A percentile compares a stretch with the other conserved stretches of the same genome.
Conservation (phyloP, 2,113 vertebrate species). For the Pandion haliaetus region DNA sequence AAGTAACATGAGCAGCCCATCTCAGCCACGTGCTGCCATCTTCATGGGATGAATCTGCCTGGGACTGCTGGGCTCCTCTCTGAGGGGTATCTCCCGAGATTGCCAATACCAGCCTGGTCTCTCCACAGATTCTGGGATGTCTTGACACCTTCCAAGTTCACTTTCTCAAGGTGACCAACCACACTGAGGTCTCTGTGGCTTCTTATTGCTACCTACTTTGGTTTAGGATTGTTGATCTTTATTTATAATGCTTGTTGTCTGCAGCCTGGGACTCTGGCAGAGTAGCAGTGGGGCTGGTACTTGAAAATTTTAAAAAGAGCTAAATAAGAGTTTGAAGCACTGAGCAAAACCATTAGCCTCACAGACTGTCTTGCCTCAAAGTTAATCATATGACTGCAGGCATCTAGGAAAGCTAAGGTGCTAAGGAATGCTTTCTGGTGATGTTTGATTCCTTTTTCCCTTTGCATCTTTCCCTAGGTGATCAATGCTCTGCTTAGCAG, state of each 20-base stretch:
- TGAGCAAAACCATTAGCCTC: background rate
- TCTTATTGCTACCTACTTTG: background rate
- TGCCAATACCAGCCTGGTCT: too few relatives aligned
- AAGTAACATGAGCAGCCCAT: accelerated
- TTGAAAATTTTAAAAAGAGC: background rate
- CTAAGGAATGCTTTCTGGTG: background rate
- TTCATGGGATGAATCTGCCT: background rate
- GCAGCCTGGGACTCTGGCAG: background rate
- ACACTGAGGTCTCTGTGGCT: background rate
- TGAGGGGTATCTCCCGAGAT: accelerated
- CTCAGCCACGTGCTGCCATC: background rate
- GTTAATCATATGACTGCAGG: background rate
- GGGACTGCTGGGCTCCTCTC: background rate
- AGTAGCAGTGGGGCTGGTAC: background rate
- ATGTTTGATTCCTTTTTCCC: background rate
- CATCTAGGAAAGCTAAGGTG: background rate
- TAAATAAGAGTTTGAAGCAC: background rate
- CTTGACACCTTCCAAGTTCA: background rate
- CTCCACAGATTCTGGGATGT: background rate
- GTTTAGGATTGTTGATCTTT: background rate
- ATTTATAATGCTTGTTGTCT: background rate
- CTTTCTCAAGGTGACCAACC: background rate
- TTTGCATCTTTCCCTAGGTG: background rate
- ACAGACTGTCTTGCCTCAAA: background rate
- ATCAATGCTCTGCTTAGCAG: background rate